Conservation (phyloP, 2,797 vertebrate genomes). For the Apogon hyalosoma region DNA sequence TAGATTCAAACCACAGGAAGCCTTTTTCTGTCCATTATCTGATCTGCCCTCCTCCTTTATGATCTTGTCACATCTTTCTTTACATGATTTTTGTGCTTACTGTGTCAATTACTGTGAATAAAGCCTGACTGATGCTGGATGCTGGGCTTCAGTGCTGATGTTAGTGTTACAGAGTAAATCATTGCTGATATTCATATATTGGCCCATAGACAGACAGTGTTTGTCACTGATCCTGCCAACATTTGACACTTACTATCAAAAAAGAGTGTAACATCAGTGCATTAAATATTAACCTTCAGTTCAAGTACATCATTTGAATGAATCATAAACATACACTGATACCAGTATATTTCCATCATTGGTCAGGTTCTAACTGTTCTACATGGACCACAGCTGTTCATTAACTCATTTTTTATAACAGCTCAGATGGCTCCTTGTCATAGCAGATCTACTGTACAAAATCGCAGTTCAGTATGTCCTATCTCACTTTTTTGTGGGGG, state of each 20-base stretch:
- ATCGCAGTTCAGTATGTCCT: conserved; percentile 47
- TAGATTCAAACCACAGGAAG: conserved; percentile 44
- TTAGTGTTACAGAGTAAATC: no score
- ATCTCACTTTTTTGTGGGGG: conserved; percentile 82
- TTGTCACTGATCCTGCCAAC: no score
- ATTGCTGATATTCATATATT: no score
- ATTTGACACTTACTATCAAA: no score
- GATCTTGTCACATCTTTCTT: conserved; percentile 34
- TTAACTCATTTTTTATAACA: conserved; percentile 48
- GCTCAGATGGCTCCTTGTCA: conserved; percentile 24
- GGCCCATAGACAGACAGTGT: no score
- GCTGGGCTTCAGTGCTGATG: no score
- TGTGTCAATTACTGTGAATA: conserved; percentile 15
- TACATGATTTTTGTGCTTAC: conserved; percentile 14
- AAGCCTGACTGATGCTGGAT: no score
- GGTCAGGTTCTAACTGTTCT: background rate
- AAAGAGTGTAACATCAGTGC: no score
- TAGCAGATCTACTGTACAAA: conserved; percentile 43
- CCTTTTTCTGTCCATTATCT: conserved; percentile 42
- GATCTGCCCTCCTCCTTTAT: conserved; percentile 38
- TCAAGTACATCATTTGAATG: no score
- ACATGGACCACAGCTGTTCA: background rate
- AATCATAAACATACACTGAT: no score
- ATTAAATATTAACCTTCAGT: no score
- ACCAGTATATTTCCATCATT: no score